A percentile compares a stretch with the other conserved stretches of the same genome.
These are phyloP conservation scores for Gambusia affinis DNA, from an alignment of 2,113 vertebrate species.

Conservation along the genomic window DNA sequence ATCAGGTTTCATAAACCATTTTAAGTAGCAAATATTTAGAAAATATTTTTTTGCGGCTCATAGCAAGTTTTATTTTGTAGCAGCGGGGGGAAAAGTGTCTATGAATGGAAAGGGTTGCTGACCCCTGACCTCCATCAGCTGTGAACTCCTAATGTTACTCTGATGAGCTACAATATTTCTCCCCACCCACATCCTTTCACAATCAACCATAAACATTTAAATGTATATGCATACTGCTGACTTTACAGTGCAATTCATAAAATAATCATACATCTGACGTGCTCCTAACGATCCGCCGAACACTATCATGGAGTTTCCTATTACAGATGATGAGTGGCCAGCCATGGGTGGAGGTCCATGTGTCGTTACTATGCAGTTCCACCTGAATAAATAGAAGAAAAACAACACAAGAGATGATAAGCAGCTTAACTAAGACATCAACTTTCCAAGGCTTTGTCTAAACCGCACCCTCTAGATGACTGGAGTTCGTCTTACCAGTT, in stretches of 20 bases:
- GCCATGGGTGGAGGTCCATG: slow-evolving; percentile 98
- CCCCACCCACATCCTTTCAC: too few relatives aligned
- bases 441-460: neutral
- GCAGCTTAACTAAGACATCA: neutral
- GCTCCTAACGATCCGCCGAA: slow-evolving; percentile 96
- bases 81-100: too few relatives aligned
- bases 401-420: slow-evolving; percentile 1
- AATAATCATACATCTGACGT: slow-evolving; percentile 89
- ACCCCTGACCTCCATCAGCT: too few relatives aligned
- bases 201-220: neutral
- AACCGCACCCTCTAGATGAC: neutral
- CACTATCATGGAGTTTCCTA: slow-evolving; percentile 94
- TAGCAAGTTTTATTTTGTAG: too few relatives aligned
- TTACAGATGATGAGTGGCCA: slow-evolving; percentile 96
- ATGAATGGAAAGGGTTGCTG: too few relatives aligned
- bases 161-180: neutral
- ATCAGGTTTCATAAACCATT: too few relatives aligned
- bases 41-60: too few relatives aligned
- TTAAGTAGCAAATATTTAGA: too few relatives aligned
- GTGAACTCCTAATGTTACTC: neutral
- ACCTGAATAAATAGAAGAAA: slow-evolving; percentile 78
- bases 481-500: slow-evolving; percentile 87
- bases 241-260: neutral
- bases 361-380: slow-evolving; percentile 98
- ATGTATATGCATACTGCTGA: neutral